These are phyloP conservation scores for Acromyrmex charruanus DNA, from an alignment of 1,140 invertebrate species.

Conservation along the genomic window DNA sequence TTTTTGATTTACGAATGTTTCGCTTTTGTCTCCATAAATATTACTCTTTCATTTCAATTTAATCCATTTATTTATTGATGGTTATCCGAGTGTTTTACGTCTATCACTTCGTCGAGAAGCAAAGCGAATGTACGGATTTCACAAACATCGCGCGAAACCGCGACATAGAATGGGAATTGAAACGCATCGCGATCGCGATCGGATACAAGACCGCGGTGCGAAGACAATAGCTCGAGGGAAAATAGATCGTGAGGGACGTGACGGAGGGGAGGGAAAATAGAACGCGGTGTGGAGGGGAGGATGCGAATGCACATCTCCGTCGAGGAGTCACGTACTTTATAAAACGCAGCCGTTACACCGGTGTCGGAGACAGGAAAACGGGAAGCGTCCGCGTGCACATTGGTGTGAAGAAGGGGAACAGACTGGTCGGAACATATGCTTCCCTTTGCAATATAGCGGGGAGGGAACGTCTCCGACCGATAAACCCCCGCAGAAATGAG, in stretches of 20 bases:
- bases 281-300: slow-evolving; percentile 1
- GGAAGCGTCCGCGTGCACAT: slow-evolving; percentile 56
- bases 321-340: slow-evolving; percentile 74
- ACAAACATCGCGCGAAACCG: slow-evolving; percentile 6
- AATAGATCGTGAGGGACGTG: neutral
- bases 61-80: neutral
- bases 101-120: neutral
- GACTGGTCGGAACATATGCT: slow-evolving; percentile 72
- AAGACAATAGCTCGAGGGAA: slow-evolving; percentile 64
- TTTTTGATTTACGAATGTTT: neutral
- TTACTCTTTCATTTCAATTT: neutral
- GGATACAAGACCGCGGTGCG: slow-evolving; percentile 48
- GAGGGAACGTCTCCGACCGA: slow-evolving; percentile 71
- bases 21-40: neutral
- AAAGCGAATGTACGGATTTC: neutral
- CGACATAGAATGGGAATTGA: slow-evolving; percentile 51
- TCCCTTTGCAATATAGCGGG: slow-evolving; percentile 68
- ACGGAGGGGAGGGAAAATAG: neutral
- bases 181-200: slow-evolving; percentile 60
- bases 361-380: slow-evolving; percentile 52
- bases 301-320: slow-evolving; percentile 40
- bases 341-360: slow-evolving; percentile 68
- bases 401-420: slow-evolving; percentile 52
- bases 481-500: slow-evolving; percentile 78
- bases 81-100: neutral